A percentile compares a stretch with the other conserved stretches of the same genome.
Conservation (phyloP, 2,888 invertebrate species). For the Myopa testacea region DNA sequence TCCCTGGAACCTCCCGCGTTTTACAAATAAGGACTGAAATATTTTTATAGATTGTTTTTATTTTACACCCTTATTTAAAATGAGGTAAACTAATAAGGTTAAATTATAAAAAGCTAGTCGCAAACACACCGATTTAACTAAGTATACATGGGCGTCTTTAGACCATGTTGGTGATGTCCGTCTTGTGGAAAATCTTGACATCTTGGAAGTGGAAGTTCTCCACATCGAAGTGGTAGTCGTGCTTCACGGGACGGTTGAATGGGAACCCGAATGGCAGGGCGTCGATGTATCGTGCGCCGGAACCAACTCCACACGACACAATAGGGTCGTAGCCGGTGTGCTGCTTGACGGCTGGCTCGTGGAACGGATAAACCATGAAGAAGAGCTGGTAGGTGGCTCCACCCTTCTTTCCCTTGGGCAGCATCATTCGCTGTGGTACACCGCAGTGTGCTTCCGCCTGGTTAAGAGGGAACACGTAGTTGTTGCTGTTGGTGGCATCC, state of each 20-base stretch:
- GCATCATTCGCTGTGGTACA: conserved; percentile 73
- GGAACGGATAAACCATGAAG: conserved; percentile 73
- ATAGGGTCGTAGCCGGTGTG: conserved; percentile 70
- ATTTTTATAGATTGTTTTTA: background rate
- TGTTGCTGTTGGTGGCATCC: conserved; percentile 69
- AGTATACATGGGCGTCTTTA: conserved; percentile 48
- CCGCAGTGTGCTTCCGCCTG: conserved; percentile 71
- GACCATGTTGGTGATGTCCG: conserved; percentile 63
- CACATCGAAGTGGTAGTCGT: conserved; percentile 72
- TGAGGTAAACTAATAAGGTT: conserved; percentile 46
- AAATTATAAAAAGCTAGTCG: background rate
- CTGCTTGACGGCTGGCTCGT: conserved; percentile 67
- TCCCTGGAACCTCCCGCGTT: too few species aligned
- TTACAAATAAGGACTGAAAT: too few species aligned
- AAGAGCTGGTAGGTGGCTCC: conserved; percentile 75
- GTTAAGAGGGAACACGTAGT: conserved; percentile 69
- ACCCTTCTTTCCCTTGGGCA: conserved; percentile 75
- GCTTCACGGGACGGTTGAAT: conserved; percentile 76
- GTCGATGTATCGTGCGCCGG: conserved; percentile 67
- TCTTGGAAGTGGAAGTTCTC: conserved; percentile 79
- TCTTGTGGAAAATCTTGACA: conserved; percentile 76
- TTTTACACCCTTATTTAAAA: background rate
- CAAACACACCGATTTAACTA: background rate
- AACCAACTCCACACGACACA: conserved; percentile 70
- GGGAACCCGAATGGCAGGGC: conserved; percentile 78